Conservation (phyloP, 1,140 invertebrate species). For the Drosophila ambigua region DNA sequence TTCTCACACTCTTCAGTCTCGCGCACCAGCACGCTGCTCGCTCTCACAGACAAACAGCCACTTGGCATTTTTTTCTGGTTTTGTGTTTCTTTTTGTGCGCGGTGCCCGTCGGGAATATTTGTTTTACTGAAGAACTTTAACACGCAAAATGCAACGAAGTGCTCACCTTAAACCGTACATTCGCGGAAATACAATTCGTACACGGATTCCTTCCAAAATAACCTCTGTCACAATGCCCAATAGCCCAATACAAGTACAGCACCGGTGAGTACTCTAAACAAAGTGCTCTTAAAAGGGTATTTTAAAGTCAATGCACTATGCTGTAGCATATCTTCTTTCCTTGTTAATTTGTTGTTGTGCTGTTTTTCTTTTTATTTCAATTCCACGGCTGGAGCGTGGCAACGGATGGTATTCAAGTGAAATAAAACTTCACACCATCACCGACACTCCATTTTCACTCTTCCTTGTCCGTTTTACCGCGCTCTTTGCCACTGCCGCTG, state of each 20-base stretch:
- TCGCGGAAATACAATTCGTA: too few relatives aligned
- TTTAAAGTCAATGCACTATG: not conserved
- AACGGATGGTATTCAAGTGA: constrained; percentile 56
- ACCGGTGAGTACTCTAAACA: too few relatives aligned
- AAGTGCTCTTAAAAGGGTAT: not conserved
- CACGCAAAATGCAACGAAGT: too few relatives aligned
- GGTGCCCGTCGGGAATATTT: constrained; percentile 18
- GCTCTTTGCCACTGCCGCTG: constrained; percentile 1
- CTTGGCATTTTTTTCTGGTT: constrained; percentile 58
- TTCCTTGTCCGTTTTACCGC: not conserved
- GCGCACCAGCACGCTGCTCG: constrained; percentile 14
- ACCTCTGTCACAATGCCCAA: too few relatives aligned
- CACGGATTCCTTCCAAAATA: too few relatives aligned
- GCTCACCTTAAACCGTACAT: too few relatives aligned
- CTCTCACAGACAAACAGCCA: constrained; percentile 16
- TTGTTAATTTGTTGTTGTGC: constrained; percentile 10
- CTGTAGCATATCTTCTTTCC: not conserved
- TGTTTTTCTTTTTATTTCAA: constrained; percentile 39
- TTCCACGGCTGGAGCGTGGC: constrained; percentile 35
- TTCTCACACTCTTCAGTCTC: constrained; percentile 4
- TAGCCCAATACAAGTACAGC: not conserved
- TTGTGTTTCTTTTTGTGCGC: constrained; percentile 11
- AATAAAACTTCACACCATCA: constrained; percentile 78
- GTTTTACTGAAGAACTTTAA: too few relatives aligned
- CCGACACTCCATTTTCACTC: not conserved